These are phyloP conservation scores for Antedon mediterranea DNA, from an alignment of 53 echinoderm and acorn worm species.

Conservation along the genomic window DNA sequence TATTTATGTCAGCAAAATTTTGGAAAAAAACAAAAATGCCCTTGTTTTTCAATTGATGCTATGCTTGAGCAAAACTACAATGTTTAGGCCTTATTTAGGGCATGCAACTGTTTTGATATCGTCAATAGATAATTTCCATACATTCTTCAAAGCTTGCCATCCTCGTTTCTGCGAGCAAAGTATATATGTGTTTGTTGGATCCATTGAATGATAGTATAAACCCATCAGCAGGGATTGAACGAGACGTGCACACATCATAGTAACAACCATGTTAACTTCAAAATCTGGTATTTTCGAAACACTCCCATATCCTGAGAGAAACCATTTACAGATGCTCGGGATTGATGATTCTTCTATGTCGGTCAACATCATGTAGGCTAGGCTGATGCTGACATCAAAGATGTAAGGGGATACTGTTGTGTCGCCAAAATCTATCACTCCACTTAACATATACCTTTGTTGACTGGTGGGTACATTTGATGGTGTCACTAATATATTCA, in stretches of 20 bases:
- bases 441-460: background rate
- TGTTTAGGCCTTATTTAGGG: too few species aligned
- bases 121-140: background rate
- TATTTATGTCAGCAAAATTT: too few species aligned
- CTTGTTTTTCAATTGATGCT: too few species aligned
- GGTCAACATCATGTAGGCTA: background rate
- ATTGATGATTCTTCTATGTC: background rate
- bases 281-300: background rate
- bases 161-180: background rate
- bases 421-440: background rate
- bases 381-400: background rate
- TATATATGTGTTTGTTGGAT: background rate
- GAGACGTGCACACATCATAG: background rate
- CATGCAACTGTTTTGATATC: background rate
- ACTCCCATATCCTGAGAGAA: background rate
- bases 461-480: background rate
- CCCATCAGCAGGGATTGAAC: background rate
- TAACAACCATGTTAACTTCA: background rate
- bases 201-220: background rate
- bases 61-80: too few species aligned
- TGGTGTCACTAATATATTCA: conserved; percentile 35
- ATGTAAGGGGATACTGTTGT: background rate
- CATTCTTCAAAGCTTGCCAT: background rate
- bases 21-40: too few species aligned
- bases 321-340: background rate